phyloP scores from a whole-genome alignment of 1,140 invertebrate genomes.

The Eumeta japonica region DNA sequence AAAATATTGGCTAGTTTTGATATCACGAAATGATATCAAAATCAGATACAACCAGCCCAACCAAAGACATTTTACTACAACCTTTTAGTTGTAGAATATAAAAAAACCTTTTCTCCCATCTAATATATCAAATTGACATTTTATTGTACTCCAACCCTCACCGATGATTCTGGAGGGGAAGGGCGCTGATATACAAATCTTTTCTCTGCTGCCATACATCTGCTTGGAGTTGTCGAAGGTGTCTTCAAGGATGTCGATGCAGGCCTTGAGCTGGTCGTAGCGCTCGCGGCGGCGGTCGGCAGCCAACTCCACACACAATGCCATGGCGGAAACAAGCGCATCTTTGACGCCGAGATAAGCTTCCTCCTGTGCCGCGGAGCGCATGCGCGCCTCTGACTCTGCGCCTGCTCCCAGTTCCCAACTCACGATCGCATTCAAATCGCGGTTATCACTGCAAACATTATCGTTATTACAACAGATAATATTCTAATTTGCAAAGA shows the following conservation, averaged over 20 bases:
- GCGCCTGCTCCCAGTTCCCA: conserved; percentile 69
- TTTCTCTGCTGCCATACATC: conserved; percentile 18
- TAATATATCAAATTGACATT: too few species aligned
- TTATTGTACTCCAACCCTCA: too few species aligned
- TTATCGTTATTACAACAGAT: too few species aligned
- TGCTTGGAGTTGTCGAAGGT: conserved; percentile 25
- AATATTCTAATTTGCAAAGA: too few species aligned
- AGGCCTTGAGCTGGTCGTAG: conserved; percentile 22
- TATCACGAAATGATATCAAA: too few species aligned
- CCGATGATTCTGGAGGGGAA: conserved; percentile 42
- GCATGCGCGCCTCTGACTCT: conserved; percentile 67
- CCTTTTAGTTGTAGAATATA: too few species aligned
- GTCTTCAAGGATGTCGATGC: conserved; percentile 24
- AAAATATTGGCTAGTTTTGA: too few species aligned
- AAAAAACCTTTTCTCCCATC: too few species aligned
- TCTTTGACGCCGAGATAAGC: conserved; percentile 39
- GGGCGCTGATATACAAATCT: conserved; percentile 25
- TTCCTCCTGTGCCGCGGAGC: conserved; percentile 41
- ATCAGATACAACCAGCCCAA: too few species aligned
- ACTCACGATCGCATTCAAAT: conserved; percentile 59
- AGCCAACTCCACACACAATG: conserved; percentile 31
- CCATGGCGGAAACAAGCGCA: conserved; percentile 32
- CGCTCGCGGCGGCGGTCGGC: conserved; percentile 22
- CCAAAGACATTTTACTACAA: too few species aligned
- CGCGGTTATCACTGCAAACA: conserved; percentile 60